Conservation (phyloP, 2,888 invertebrate genomes). For the Operophtera brumata region DNA sequence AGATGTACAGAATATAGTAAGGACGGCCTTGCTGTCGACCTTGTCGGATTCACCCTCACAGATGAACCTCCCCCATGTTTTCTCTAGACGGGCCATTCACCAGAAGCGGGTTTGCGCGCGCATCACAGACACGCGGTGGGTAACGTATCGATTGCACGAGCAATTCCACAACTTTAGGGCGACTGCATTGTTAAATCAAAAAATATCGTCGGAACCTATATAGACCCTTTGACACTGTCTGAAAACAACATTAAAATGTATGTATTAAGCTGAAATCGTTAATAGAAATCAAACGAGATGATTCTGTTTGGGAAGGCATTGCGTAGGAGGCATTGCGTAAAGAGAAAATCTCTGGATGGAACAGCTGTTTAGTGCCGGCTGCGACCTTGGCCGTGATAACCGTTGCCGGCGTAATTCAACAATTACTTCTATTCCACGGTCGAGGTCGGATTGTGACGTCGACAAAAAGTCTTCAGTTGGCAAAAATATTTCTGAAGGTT, state of each 20-base stretch:
- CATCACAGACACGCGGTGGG: slow-evolving; percentile 56
- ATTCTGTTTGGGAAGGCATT: slow-evolving; percentile 16
- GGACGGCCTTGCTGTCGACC: slow-evolving; percentile 70
- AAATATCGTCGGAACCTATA: slow-evolving; percentile 3
- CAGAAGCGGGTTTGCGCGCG: slow-evolving; percentile 66
- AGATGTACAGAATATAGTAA: slow-evolving; percentile 63
- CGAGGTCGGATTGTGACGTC: slow-evolving; percentile 57
- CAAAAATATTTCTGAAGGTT: background rate
- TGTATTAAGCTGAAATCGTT: slow-evolving; percentile 7
- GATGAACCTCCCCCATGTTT: slow-evolving; percentile 51
- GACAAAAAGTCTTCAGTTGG: slow-evolving; percentile 1
- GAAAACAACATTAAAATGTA: background rate
- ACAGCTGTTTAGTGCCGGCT: slow-evolving; percentile 50
- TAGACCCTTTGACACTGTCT: background rate
- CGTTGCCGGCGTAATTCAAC: slow-evolving; percentile 66
- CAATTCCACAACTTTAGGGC: slow-evolving; percentile 42
- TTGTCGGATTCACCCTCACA: slow-evolving; percentile 59
- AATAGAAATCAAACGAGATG: slow-evolving; percentile 6
- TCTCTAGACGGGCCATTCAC: slow-evolving; percentile 71
- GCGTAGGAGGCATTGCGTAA: slow-evolving; percentile 35
- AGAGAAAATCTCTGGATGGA: slow-evolving; percentile 38
- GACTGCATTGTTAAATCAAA: slow-evolving; percentile 31
- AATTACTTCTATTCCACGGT: slow-evolving; percentile 66
- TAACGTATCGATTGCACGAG: slow-evolving; percentile 66
- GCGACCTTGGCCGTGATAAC: slow-evolving; percentile 75